A percentile compares a stretch with the other conserved stretches of the same genome.
phyloP scores from a whole-genome alignment of 2,888 invertebrate species.

The Xylota segnis region DNA sequence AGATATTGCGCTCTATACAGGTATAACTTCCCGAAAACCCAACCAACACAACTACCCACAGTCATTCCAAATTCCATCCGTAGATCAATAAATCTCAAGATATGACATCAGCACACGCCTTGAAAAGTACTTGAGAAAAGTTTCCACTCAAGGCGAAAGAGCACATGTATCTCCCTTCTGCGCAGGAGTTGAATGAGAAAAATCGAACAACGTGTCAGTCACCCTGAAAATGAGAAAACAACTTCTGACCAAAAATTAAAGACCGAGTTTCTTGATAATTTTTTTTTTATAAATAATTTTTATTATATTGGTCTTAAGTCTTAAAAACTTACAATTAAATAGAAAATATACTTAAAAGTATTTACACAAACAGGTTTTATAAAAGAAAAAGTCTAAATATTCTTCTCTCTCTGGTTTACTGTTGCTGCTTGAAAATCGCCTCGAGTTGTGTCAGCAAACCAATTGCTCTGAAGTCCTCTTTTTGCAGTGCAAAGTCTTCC shows the following conservation, averaged over 20 bases:
- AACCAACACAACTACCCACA: background rate
- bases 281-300: constrained; percentile 45
- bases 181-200: constrained; percentile 48
- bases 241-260: background rate
- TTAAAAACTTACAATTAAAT: constrained; percentile 40
- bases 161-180: constrained; percentile 19
- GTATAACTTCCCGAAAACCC: background rate
- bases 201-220: constrained; percentile 25
- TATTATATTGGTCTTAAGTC: background rate
- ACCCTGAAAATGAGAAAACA: constrained; percentile 27
- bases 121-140: constrained; percentile 58
- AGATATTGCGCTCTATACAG: background rate
- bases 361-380: constrained; percentile 16
- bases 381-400: background rate
- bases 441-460: constrained; percentile 82
- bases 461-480: constrained; percentile 83
- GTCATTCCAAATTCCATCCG: background rate
- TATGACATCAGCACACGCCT: constrained; percentile 65
- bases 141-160: constrained; percentile 38
- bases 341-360: constrained; percentile 27
- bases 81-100: constrained; percentile 63
- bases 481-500: constrained; percentile 82
- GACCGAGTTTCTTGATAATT: background rate
- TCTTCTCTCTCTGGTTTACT: background rate
- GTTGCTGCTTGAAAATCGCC: constrained; percentile 77